phyloP scores from a whole-genome alignment of 2,797 vertebrate genomes.

The Megaceryle alcyon region DNA sequence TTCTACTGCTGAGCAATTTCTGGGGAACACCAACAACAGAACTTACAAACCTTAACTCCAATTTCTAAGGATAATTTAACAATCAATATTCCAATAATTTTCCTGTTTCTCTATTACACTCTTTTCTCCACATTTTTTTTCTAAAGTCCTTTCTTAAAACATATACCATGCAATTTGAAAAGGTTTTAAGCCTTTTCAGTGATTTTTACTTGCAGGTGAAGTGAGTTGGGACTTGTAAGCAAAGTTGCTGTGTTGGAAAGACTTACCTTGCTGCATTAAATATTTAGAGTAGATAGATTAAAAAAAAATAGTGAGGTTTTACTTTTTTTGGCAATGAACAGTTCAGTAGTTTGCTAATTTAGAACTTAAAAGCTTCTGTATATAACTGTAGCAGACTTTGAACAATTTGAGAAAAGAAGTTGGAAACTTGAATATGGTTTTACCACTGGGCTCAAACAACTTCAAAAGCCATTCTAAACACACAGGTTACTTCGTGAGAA shows the following conservation, averaged over 20 bases:
- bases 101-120: neutral
- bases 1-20: neutral
- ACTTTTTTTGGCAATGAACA: neutral
- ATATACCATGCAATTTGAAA: neutral
- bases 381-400: neutral
- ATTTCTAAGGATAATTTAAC: neutral
- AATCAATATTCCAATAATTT: neutral
- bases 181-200: neutral
- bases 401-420: neutral
- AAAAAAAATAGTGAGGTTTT: neutral
- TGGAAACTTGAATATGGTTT: neutral
- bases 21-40: neutral
- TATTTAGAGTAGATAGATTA: neutral
- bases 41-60: neutral
- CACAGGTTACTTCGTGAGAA: neutral
- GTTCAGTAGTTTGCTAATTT: neutral
- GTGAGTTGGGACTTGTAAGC: neutral
- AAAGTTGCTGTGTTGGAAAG: neutral
- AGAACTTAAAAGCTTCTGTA: neutral
- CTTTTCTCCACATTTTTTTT: neutral
- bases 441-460: rapidly evolving
- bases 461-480: neutral
- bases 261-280: neutral
- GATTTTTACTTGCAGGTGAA: neutral
- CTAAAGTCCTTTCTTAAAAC: neutral